These are phyloP conservation scores for Protonemura montana DNA, from an alignment of 2,888 invertebrate genomes.

Conservation along the genomic window DNA sequence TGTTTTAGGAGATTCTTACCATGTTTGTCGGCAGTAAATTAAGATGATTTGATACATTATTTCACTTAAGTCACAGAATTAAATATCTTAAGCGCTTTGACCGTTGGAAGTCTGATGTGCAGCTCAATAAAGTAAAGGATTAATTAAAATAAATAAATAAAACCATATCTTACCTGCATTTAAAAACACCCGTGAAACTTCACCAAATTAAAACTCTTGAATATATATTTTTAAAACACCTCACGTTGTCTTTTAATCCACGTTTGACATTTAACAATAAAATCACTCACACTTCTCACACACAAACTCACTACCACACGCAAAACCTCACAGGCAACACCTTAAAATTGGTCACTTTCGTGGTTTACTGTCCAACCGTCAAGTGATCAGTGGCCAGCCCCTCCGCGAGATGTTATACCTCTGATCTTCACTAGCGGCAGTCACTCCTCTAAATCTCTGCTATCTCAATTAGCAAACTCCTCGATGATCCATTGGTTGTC, in stretches of 20 bases:
- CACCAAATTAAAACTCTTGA: background rate
- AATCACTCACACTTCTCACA: too few relatives aligned
- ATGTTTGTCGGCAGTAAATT: too few relatives aligned
- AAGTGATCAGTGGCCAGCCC: background rate
- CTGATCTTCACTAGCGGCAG: background rate
- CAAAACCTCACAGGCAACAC: background rate
- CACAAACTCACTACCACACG: background rate
- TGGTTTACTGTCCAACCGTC: background rate
- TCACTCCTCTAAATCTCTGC: background rate
- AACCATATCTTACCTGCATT: background rate
- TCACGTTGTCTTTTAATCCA: background rate
- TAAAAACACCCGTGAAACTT: background rate
- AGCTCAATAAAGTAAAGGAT: background rate
- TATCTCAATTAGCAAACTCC: background rate
- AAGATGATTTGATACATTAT: background rate
- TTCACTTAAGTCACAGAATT: slow-evolving; percentile 24
- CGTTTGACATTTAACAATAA: background rate
- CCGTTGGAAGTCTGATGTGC: background rate
- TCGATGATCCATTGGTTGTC: background rate
- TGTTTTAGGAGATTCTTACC: too few relatives aligned
- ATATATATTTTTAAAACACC: background rate
- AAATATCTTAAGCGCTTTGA: slow-evolving; percentile 17
- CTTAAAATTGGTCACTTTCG: background rate
- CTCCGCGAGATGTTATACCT: background rate
- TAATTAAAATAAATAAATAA: background rate